Base-by-base conservation (phyloP, 2,113 vertebrate genomes). In the Sardina pilchardus region DNA sequence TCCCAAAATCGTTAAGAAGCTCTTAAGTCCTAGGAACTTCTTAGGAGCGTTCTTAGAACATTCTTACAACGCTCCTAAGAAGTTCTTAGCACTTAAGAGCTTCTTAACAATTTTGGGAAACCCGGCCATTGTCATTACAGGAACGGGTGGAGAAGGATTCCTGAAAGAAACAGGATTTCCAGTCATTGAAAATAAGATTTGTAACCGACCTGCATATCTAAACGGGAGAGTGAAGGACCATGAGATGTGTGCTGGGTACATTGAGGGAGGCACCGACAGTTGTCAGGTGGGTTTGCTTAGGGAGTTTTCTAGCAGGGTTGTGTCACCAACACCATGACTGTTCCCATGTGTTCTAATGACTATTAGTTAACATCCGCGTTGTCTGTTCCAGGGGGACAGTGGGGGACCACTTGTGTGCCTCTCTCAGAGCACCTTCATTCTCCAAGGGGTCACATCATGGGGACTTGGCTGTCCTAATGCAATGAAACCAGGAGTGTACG, bases 371-470 rank as follows among this genome's bases (percentile, higher is more conserved):
- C 48, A 17, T 1, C 3, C 8, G 6, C 63, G 10, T 43, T 26
- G 39, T 30, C 89, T 0, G 89, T 59, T 85, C 81, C 87, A 99
- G 98, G 98, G 98, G 19, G 98, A 99, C 96, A 99, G 98, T 6
- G 98, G 98, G 1, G 98, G 98, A 30, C 98, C 98, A 81, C 94
- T 99, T 36, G 96, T 98, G 63, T 99, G 98, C 86, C 87, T 88
- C 45, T 85, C 95, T 6, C 94, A 97, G 90, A 97, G 95, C 85
- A 96, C 45, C 82, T 99, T 95, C 84, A 39, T 98, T 84, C 87
- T 99, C 39, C 98, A 99, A 89, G 98, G 98, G 24, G 97, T 99
- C 83, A 99, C 98, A 0, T 99, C 98, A 0, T 99, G 98, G 98
- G 98, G 98, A 26, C 93, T 99, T 81, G 98, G 98, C 56, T 99